These are phyloP conservation scores for Apotomis turbidana DNA, from an alignment of 2,888 invertebrate genomes.

Conservation along the genomic window DNA sequence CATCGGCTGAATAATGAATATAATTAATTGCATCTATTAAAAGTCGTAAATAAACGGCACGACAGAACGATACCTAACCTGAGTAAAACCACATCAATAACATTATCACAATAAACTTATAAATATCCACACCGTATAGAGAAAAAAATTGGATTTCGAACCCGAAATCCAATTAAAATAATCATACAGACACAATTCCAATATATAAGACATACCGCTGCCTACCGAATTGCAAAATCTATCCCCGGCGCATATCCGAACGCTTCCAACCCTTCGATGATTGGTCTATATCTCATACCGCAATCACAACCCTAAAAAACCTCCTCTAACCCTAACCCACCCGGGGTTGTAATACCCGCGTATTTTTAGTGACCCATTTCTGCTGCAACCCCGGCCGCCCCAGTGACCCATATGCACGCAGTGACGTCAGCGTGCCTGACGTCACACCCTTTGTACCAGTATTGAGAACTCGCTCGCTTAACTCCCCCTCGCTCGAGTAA, in stretches of 20 bases:
- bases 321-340: slow-evolving; percentile 8
- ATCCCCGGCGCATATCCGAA: not conserved
- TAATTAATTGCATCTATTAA: too few species aligned
- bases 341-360: slow-evolving; percentile 51
- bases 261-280: slow-evolving; percentile 5
- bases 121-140: too few species aligned
- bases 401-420: slow-evolving; percentile 80
- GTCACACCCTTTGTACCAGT: slow-evolving; percentile 55
- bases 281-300: slow-evolving; percentile 7
- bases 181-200: too few species aligned
- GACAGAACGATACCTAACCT: too few species aligned
- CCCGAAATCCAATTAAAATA: too few species aligned
- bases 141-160: too few species aligned
- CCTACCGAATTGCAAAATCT: not conserved
- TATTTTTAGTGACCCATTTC: slow-evolving; percentile 79
- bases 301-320: not conserved
- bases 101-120: too few species aligned
- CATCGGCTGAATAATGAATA: too few species aligned
- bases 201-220: not conserved
- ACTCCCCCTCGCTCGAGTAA: slow-evolving; percentile 5
- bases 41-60: too few species aligned
- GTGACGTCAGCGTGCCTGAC: slow-evolving; percentile 57
- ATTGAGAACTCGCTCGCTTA: slow-evolving; percentile 25
- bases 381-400: slow-evolving; percentile 73
- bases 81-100: too few species aligned